Base-by-base conservation (phyloP, 1,140 invertebrate genomes). In the Heterodera carotae region DNA sequence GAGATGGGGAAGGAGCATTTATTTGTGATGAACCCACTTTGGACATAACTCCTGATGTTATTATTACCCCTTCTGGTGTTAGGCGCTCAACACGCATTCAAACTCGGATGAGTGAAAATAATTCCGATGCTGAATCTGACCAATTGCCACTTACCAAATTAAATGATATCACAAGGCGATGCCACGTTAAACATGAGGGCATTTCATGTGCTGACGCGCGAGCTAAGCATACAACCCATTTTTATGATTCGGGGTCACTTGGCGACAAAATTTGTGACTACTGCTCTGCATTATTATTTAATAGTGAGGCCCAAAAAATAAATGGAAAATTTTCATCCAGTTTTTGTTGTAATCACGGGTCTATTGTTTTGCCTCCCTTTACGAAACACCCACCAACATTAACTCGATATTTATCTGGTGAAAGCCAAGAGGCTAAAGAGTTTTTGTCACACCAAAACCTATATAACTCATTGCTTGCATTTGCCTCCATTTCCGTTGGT, bases 401-500 rank as follows among this genome's bases (percentile, higher is more conserved):
- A 33, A 25, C 18, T 2, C 12, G n/a, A n/a, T n/a, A 5, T n/a
- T 27, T 68, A 6, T 34, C 66, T 6, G 25, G 12, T n/a, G 66
- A 68, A 15, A 68, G 12, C 6, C 18, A 12, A n/a, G 66, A 68
- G 18, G 27, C 18, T 6, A 34, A 34, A n/a, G 66, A 68, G 18
- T 68, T n/a, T 68, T 22, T 12, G 10, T 5, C 12, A 5, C 12
- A 68, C 18, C 66, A 68, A 68, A 68, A 68, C 22, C 4, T 22
- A 5, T 68, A 68, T n/a, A 68, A 68, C 25, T 68, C 66, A 18
- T n/a, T 68, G 7, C n/a, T 68, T 3, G 66, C 66, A 15, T 68
- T 68, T 68, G 66, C 66, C 4, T 68, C 66, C 18, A n/a, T 68
- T n/a, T 68, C 33, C 2, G 66, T 68, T 34, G 66, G 66, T 22